phyloP scores from a whole-genome alignment of 2,888 invertebrate species.

The Amorpha juglandis region DNA sequence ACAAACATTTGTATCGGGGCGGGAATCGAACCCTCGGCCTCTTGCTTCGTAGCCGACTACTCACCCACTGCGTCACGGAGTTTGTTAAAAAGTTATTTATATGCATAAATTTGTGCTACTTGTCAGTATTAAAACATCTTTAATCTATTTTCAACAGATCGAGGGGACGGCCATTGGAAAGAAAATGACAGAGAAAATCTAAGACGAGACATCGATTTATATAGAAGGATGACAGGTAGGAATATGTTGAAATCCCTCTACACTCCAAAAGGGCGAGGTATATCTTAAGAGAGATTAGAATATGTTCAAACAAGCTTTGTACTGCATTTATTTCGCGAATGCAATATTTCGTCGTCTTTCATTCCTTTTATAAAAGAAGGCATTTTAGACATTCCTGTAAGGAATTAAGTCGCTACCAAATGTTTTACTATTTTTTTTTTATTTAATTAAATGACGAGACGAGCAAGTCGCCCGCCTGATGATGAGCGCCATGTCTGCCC shows the following conservation, averaged over 20 bases:
- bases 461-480: too few relatives aligned
- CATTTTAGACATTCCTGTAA: not conserved
- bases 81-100: not conserved
- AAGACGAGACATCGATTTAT: slow-evolving; percentile 62
- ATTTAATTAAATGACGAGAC: too few relatives aligned
- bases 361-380: not conserved
- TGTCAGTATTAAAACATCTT: slow-evolving; percentile 42
- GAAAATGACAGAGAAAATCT: slow-evolving; percentile 63
- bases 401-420: not conserved
- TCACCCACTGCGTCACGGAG: too few relatives aligned
- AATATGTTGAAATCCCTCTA: slow-evolving; percentile 3
- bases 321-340: slow-evolving; percentile 18
- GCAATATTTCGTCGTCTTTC: slow-evolving; percentile 4
- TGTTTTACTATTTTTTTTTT: not conserved
- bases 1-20: too few relatives aligned
- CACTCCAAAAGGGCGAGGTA: not conserved
- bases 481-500: too few relatives aligned
- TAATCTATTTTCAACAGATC: slow-evolving; percentile 62
- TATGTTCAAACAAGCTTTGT: slow-evolving; percentile 11
- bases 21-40: too few relatives aligned
- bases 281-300: slow-evolving; percentile 6
- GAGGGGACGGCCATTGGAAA: slow-evolving; percentile 74
- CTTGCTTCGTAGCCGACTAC: too few relatives aligned
- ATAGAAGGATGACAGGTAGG: slow-evolving; percentile 69
- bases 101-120: not conserved